Evolutionary conservation across 2,888 invertebrate genomes (phyloP).

Genomic region (Oscheius sp.): DNA sequence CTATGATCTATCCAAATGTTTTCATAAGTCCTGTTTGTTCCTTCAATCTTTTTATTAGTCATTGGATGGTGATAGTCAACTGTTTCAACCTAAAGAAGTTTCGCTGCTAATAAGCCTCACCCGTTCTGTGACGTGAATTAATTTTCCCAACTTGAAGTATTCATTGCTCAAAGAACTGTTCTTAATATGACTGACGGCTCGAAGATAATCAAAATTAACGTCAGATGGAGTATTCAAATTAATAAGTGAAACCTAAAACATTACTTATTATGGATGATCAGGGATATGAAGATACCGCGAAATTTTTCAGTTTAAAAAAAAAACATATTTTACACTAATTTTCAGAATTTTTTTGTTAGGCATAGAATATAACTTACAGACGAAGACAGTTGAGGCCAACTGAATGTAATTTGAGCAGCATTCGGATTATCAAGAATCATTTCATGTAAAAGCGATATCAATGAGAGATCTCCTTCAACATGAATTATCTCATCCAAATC

Average conservation of each 20-base stretch:
- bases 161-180: neutral
- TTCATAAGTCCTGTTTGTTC: neutral
- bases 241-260: neutral
- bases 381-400: too few relatives aligned
- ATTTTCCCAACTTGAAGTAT: slow-evolving; percentile 7
- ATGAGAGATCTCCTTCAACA: neutral
- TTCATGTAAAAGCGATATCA: neutral
- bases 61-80: slow-evolving; percentile 15
- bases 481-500: slow-evolving; percentile 19
- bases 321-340: too few relatives aligned
- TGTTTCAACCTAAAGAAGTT: slow-evolving; percentile 4
- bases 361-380: too few relatives aligned
- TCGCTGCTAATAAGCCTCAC: neutral
- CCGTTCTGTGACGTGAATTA: slow-evolving; percentile 8
- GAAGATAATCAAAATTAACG: slow-evolving; percentile 4
- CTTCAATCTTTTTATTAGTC: neutral
- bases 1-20: neutral
- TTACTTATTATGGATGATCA: too few relatives aligned
- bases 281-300: too few relatives aligned
- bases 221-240: neutral
- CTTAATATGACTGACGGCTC: neutral
- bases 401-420: slow-evolving; percentile 9
- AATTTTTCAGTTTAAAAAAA: too few relatives aligned
- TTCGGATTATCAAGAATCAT: neutral
- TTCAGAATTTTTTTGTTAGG: too few relatives aligned